Percentiles rank a stretch among this genome's conserved stretches.
Conservation (phyloP, 35 echinoderm and acorn worm species). For the Apostichopus japonicus region DNA sequence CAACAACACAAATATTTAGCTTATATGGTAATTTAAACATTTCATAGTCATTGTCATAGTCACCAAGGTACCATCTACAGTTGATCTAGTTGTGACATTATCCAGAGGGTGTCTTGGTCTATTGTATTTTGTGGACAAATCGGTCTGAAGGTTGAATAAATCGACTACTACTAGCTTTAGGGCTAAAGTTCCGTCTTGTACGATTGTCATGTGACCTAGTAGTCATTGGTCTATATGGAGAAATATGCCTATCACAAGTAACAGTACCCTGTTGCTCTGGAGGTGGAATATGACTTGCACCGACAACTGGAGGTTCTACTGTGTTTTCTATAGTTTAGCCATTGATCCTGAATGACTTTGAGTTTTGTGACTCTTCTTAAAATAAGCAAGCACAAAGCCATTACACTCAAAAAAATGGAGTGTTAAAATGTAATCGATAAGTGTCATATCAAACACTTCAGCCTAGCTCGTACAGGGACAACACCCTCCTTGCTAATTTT, state of each 20-base stretch:
- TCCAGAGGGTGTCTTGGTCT: no score
- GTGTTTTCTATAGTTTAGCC: not conserved
- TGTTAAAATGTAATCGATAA: no score
- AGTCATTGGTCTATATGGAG: not conserved
- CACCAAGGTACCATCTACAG: no score
- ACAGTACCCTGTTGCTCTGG: not conserved
- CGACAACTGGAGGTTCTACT: not conserved
- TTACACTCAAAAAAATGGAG: no score
- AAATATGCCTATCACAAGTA: not conserved
- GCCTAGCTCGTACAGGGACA: no score
- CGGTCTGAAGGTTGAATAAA: not conserved
- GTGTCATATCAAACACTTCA: no score
- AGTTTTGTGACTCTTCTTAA: not conserved
- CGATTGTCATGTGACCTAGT: not conserved
- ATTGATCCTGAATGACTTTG: not conserved
- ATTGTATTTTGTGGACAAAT: no score
- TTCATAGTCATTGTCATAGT: not conserved
- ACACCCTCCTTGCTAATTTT: no score
- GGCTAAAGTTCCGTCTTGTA: no score
- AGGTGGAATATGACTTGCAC: not conserved
- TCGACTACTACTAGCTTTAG: no score
- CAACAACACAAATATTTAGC: not conserved
- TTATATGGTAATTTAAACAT: not conserved
- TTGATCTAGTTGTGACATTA: no score
- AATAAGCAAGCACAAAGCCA: no score